Evolutionary conservation across 64 coral and sea anemone species (phyloP), one percentile per base, ranked within the genome.

Genomic region (Acropora yongei): DNA sequence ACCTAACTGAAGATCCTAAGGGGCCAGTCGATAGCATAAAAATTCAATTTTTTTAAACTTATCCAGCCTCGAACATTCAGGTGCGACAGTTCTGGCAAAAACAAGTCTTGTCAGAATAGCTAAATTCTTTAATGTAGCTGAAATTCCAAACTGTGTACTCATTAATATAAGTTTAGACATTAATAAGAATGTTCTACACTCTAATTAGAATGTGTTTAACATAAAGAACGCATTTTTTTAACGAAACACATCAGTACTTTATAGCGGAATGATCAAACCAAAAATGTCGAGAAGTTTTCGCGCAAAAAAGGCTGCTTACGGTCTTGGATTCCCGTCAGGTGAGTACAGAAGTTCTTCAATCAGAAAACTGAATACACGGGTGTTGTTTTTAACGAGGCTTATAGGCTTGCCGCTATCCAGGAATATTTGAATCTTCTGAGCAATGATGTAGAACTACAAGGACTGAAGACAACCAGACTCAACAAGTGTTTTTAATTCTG

Each of bases 241-340:
- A 13, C 12, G 8, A 68, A 68, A 3, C 12, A 68, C 63, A 68
- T 55, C 10, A 5, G 10, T 55, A 55, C 10, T 55, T 10, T 7
- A 7, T 55, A 55, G 6, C 51, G 10, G 6, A 5, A 7, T 55
- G 5, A 55, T 63, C 8, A 63, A 13, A 63, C 57, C 9, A 69
- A 69, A 85, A 5, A 85, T 85, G 82, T 71, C 82, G 9, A 17
- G 40, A 44, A 85, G 66, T 20, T 85, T 71, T 69, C 63, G 10
- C 18, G 42, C 44, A 20, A 69, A 49, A 49, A 85, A 69, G 82
- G 18, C 82, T 0, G 61, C 44, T 49, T 30, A 47, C 19, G 16
- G 45, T 7, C 20, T 85, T 49, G 65, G 63, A 39, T 68, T 72
- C 3, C 82, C 82, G 4, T 85, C 48, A 19, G 65, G 82, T 85